phyloP scores from a whole-genome alignment of 2,797 vertebrate genomes.

The Halcyon chelicuti region DNA sequence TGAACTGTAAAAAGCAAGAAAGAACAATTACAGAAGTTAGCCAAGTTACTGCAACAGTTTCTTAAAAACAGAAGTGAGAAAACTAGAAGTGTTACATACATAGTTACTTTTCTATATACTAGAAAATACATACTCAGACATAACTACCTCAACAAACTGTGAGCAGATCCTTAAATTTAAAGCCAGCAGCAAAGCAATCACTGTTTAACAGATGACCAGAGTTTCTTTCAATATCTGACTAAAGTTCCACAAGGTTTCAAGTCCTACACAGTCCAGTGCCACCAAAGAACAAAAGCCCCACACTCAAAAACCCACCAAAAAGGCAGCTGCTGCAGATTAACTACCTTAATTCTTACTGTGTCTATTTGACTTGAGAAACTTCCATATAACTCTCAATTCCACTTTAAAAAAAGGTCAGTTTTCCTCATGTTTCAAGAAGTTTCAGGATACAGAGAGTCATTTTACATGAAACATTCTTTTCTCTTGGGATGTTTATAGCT shows the following conservation, averaged over 20 bases:
- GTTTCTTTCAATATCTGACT: background rate
- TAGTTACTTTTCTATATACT: background rate
- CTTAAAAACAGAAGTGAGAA: slow-evolving; percentile 51
- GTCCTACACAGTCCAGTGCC: background rate
- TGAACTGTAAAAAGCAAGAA: background rate
- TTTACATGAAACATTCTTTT: background rate
- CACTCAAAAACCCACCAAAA: background rate
- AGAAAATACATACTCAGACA: background rate
- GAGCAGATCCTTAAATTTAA: background rate
- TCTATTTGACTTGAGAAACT: background rate
- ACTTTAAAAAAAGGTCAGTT: background rate
- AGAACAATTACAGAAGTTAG: slow-evolving; percentile 44
- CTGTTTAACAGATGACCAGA: background rate
- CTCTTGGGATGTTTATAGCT: background rate
- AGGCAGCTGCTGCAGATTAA: background rate
- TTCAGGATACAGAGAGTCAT: background rate
- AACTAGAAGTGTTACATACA: background rate
- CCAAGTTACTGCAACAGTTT: slow-evolving; percentile 11
- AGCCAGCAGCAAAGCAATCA: background rate
- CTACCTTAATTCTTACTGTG: background rate
- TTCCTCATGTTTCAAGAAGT: background rate
- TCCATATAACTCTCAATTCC: background rate
- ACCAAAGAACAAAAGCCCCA: background rate
- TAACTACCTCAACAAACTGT: background rate
- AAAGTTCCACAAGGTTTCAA: background rate